A percentile compares a stretch with the other conserved stretches of the same genome.
Conservation (phyloP, 2,888 invertebrate genomes). For the Pardosa pseudoannulata region DNA sequence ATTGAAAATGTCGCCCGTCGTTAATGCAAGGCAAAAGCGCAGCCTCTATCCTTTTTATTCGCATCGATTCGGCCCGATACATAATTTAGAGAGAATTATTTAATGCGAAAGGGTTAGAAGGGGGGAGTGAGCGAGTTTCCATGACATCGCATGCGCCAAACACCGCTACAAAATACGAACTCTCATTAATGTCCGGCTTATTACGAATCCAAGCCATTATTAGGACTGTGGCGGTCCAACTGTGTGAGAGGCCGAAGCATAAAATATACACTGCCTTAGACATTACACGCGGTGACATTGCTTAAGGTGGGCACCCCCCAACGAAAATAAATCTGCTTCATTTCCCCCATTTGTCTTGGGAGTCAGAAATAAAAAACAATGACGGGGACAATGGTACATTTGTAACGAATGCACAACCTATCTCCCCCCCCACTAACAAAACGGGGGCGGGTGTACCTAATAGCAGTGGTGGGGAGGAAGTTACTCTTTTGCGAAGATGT, state of each 20-base stretch:
- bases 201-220: constrained; percentile 54
- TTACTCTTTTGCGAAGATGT: no score
- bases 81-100: constrained; percentile 72
- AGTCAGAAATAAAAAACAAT: no score
- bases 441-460: no score
- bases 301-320: no score
- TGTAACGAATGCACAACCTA: no score
- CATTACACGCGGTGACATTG: no score
- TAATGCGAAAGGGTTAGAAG: constrained; percentile 66
- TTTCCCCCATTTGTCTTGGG: no score
- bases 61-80: constrained; percentile 66
- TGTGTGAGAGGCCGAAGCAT: not conserved
- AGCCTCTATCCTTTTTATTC: constrained; percentile 44
- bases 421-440: no score
- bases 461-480: no score
- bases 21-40: constrained; percentile 70
- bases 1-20: constrained; percentile 70
- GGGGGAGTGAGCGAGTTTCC: constrained; percentile 34
- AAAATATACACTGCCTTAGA: not conserved
- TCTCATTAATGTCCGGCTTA: constrained; percentile 67
- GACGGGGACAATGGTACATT: no score
- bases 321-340: no score
- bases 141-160: constrained; percentile 60
- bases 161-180: constrained; percentile 35
- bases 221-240: not conserved